Base-by-base conservation (phyloP, 2,113 vertebrate genomes). In the Heloderma charlesbogerti region DNA sequence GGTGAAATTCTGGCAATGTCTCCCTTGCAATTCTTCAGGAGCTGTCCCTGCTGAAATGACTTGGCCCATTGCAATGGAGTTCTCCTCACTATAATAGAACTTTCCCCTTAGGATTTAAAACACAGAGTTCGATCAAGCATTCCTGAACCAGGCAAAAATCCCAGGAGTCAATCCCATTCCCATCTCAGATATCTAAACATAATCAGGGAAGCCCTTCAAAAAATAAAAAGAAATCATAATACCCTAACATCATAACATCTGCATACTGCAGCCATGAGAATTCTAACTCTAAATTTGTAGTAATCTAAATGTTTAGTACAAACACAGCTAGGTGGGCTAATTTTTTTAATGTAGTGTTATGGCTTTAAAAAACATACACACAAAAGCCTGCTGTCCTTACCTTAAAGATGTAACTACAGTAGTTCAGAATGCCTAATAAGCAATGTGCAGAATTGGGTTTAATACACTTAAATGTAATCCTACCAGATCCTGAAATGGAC, bases 1-100 rank as follows among this genome's bases (percentile, higher is more conserved):
- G 86, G 91, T 92, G 87, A 0, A 0, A 93, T 95, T 84, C 45
- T 89, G 80, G 54, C 85, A 89, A 79, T 90, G 85, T 87, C 0
- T 0, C 34, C n/a, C 15, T 40, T 12, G 54, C 69, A 86, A 5
- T 84, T 89, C 2, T 78, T 89, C 12, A 63, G 84, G 60, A 95
- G 75, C 90, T 87, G 88, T 75, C 66, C 78, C 45, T 63, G 0
- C 4, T 74, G 86, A 57, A 84, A 75, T 16, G 45, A 16, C 88
- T 71, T 91, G 13, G 7, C 0, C 0, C 20, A 57, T 69, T 77
- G 22, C 67, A 51, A 7, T 40, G 34, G 37, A 48, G 29, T 72
- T n/a, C 31, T 57, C 63, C 34, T 84, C 63, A 60, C 25, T 37
- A 40, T 15, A 37, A 37, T 18, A 81, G 51, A n/a, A 51, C 18